Conservation (phyloP, 2,797 vertebrate species). For the Galago senegalensis region DNA sequence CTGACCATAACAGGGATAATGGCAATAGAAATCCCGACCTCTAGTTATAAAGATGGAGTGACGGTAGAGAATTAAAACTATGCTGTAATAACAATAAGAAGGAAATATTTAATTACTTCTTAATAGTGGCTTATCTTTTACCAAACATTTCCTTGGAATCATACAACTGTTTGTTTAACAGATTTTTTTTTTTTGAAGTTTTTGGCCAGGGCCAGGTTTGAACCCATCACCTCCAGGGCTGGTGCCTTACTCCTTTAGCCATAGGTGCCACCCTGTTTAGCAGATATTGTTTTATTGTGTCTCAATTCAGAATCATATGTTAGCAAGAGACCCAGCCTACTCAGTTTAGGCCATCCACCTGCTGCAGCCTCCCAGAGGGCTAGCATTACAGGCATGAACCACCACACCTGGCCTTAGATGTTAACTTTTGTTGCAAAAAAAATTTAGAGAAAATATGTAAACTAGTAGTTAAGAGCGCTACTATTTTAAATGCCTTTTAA, state of each 20-base stretch:
- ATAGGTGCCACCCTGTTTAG: too few species aligned
- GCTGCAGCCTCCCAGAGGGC: too few species aligned
- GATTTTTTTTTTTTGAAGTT: background rate
- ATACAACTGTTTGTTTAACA: background rate
- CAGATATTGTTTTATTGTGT: background rate
- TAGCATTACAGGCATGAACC: too few species aligned
- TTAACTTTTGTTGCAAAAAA: constrained; percentile 64
- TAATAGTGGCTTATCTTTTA: background rate
- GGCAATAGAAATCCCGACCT: background rate
- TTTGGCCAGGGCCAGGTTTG: too few species aligned
- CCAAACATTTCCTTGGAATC: background rate
- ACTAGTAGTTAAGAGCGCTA: background rate
- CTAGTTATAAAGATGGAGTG: background rate
- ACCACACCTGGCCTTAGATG: background rate
- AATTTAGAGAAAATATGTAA: constrained; percentile 64
- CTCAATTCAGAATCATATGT: background rate
- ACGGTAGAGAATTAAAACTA: background rate
- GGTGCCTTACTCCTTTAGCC: too few species aligned
- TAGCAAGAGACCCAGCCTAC: background rate
- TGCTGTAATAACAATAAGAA: background rate
- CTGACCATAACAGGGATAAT: background rate
- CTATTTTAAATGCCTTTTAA: background rate
- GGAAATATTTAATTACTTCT: background rate
- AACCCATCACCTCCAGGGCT: too few species aligned
- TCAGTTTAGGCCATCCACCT: background rate